Conservation (phyloP, 2,797 vertebrate genomes). For the Alectoris magna region DNA sequence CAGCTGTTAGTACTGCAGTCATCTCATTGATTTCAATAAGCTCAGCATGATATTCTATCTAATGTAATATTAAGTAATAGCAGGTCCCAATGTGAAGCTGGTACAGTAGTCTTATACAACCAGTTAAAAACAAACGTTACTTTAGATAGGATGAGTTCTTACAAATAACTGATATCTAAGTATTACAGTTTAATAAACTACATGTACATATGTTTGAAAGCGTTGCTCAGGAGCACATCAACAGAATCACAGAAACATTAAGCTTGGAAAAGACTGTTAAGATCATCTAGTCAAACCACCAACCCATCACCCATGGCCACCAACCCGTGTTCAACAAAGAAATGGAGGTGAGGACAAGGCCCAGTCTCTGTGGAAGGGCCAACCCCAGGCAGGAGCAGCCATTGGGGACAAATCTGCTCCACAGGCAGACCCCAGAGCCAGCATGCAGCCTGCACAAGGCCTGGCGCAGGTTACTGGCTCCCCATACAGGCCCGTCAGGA, state of each 20-base stretch:
- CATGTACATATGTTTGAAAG: background rate
- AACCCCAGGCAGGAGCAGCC: rapidly evolving
- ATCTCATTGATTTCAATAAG: background rate
- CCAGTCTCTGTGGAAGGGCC: background rate
- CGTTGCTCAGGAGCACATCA: background rate
- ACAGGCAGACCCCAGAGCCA: rapidly evolving
- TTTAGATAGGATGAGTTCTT: background rate
- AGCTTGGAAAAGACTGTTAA: too few species aligned
- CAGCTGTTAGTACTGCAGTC: rapidly evolving
- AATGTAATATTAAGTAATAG: background rate
- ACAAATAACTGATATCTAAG: background rate
- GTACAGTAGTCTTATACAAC: background rate
- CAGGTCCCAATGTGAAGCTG: background rate
- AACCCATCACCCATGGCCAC: too few species aligned
- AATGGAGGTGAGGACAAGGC: background rate
- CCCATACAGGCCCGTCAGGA: rapidly evolving
- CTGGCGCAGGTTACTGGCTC: background rate
- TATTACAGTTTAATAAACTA: background rate
- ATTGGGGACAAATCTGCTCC: background rate
- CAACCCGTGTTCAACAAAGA: too few species aligned
- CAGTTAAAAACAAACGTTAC: background rate
- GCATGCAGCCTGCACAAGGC: background rate
- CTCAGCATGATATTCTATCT: background rate
- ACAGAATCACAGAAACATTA: background rate
- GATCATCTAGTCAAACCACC: too few species aligned